Evolutionary conservation across 2,797 vertebrate species (phyloP).

Genomic region (Numenius phaeopus): DNA sequence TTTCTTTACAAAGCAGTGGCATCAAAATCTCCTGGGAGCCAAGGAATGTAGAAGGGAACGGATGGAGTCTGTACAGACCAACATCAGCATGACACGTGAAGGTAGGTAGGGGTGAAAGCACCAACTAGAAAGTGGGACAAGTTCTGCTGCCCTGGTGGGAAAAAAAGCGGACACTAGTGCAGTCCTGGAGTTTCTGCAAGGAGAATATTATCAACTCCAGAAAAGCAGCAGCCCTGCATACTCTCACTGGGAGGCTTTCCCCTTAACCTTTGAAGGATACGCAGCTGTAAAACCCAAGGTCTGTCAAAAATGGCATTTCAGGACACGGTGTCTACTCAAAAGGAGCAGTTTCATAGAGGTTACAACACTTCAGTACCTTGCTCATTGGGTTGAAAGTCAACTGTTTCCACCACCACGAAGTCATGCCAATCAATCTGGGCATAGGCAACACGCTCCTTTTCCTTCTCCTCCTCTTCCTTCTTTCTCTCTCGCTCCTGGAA

Average conservation of each 20-base stretch:
- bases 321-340: background rate
- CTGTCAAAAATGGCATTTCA: background rate
- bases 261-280: background rate
- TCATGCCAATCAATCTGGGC: conserved; percentile 99
- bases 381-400: conserved; percentile 97
- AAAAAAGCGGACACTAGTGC: background rate
- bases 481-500: conserved; percentile 97
- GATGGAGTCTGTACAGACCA: background rate
- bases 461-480: conserved; percentile 98
- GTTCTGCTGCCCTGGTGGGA: background rate
- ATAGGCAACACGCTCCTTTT: conserved; percentile 96
- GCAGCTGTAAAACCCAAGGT: background rate
- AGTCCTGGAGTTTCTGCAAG: background rate
- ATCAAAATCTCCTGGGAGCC: background rate
- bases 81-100: background rate
- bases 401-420: conserved; percentile 98
- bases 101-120: background rate
- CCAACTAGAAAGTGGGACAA: background rate
- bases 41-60: background rate
- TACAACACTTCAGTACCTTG: conserved; percentile 83
- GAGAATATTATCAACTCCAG: background rate
- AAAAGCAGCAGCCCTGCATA: background rate
- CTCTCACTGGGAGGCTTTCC: background rate
- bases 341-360: background rate
- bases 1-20: background rate